A percentile compares a stretch with the other conserved stretches of the same genome.
phyloP scores from a whole-genome alignment of 2,113 vertebrate genomes.

The Syngnathus scovelli region DNA sequence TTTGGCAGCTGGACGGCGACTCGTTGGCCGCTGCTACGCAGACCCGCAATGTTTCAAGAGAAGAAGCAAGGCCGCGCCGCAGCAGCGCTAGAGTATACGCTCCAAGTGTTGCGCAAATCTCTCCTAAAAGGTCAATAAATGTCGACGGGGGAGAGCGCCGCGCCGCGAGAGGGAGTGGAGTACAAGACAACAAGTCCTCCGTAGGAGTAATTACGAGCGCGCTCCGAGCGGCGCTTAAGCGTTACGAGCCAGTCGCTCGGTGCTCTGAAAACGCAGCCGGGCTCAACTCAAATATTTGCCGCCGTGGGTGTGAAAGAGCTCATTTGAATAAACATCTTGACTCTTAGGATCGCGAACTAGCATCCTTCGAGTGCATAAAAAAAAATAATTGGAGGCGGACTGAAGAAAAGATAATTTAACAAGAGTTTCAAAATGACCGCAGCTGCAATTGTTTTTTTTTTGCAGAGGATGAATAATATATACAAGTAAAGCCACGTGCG shows the following conservation, averaged over 20 bases:
- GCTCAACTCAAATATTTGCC: not conserved
- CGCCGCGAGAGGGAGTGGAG: not conserved
- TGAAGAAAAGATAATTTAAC: not conserved
- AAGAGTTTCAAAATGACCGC: not conserved
- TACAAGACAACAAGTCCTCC: constrained; percentile 10
- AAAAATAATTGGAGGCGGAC: not conserved
- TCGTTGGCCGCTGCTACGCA: constrained; percentile 18
- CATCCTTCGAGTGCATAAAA: not conserved
- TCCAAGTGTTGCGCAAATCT: constrained; percentile 9
- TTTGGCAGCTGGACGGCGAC: constrained; percentile 42
- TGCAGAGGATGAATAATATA: not conserved
- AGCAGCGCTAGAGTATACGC: constrained; percentile 37
- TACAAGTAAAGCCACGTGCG: too few relatives aligned
- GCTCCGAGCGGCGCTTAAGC: not conserved
- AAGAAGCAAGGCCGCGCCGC: constrained; percentile 51
- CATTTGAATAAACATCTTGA: not conserved
- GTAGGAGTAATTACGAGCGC: constrained; percentile 10
- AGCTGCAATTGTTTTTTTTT: too few relatives aligned
- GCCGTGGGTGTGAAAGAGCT: not conserved
- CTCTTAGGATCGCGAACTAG: not conserved
- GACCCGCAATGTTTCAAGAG: constrained; percentile 38
- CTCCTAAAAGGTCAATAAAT: constrained; percentile 6
- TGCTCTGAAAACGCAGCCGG: constrained; percentile 6
- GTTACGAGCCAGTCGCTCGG: not conserved
- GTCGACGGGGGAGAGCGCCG: not conserved